Evolutionary conservation across 2,113 vertebrate genomes (phyloP), one percentile per base, ranked within the genome.

Genomic region (Neofelis nebulosa): DNA sequence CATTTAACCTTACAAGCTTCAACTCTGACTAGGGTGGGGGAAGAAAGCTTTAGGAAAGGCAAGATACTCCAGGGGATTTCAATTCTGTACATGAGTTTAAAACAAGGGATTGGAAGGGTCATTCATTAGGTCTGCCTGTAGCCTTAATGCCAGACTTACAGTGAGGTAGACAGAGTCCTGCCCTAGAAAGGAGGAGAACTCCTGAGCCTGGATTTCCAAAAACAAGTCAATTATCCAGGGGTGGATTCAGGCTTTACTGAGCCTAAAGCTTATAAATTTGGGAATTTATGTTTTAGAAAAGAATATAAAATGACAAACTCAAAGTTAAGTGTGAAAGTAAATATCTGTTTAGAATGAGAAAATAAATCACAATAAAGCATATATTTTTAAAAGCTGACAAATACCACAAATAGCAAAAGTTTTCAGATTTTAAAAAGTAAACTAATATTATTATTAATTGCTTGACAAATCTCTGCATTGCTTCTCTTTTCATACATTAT

Each of bases 331-430:
- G 50, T 57, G 83, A 87, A 97, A 57, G 48, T 48, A 79, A 92
- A 27, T 65, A 50, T 90, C 87, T 96, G 29, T 66, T 97, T 73
- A 91, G 52, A 79, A 82, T 68, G 45, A 95, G 57, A 91, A 96
- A 95, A 82, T 73, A 88, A 95, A 80, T 68, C 48, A 81, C 65
- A 71, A 94, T 57, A 8, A 91, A 94, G 84, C 36, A 69, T 5
- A 61, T 48, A 79, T 55, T 89, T 98, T 82, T 4, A 68, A 86
- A 92, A 95, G 29, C 65, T 87, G 33, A 76, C 18, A 87, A 45
- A 38, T 71, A 50, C 31, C 41, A 85, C 33, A 86, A 76, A 57
- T 25, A 41, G n/a, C 71, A 76, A 52, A 69, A 25, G 21, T n/a
- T 52, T 89, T 48, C n/a, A 29, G 80, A 63, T 50, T 69, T 92